These are phyloP conservation scores for Tachycineta bicolor DNA, from an alignment of 2,113 vertebrate genomes.

Conservation along the genomic window DNA sequence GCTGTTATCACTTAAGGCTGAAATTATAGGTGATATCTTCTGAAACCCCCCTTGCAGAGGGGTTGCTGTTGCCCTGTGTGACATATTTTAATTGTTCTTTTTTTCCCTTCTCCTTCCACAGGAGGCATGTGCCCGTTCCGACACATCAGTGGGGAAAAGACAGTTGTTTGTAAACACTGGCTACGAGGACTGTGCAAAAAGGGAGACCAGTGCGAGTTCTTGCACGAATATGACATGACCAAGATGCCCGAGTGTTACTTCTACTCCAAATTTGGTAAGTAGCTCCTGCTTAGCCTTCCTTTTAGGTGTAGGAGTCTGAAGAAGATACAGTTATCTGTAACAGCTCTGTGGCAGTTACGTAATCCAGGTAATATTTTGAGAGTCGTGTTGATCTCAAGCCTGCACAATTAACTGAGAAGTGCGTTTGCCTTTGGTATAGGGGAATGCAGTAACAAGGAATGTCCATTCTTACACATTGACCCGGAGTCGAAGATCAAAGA, in stretches of 20 bases:
- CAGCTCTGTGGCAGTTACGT: background rate
- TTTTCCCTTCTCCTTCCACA: slow-evolving; percentile 16
- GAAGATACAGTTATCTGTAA: background rate
- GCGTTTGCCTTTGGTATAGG: slow-evolving; percentile 76
- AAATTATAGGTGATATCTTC: background rate
- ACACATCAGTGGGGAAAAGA: slow-evolving; percentile 98
- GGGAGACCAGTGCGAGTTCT: slow-evolving; percentile 98
- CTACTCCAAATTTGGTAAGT: slow-evolving; percentile 97
- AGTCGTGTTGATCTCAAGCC: background rate
- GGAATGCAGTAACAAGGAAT: slow-evolving; percentile 99
- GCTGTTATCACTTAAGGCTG: background rate
- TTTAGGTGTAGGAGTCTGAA: background rate
- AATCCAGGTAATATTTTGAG: background rate
- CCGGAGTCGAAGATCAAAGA: slow-evolving; percentile 99
- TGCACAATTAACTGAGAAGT: background rate
- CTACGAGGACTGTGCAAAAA: slow-evolving; percentile 97
- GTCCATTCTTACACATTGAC: slow-evolving; percentile 97
- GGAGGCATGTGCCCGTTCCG: slow-evolving; percentile 98
- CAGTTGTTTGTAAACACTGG: slow-evolving; percentile 99
- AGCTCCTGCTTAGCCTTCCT: background rate
- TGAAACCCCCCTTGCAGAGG: background rate
- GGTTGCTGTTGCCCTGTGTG: background rate
- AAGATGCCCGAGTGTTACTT: slow-evolving; percentile 99
- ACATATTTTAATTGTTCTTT: background rate
- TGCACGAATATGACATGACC: slow-evolving; percentile 99